phyloP scores from a whole-genome alignment of 2,797 vertebrate genomes.

The Enteromius fasciolatus region DNA sequence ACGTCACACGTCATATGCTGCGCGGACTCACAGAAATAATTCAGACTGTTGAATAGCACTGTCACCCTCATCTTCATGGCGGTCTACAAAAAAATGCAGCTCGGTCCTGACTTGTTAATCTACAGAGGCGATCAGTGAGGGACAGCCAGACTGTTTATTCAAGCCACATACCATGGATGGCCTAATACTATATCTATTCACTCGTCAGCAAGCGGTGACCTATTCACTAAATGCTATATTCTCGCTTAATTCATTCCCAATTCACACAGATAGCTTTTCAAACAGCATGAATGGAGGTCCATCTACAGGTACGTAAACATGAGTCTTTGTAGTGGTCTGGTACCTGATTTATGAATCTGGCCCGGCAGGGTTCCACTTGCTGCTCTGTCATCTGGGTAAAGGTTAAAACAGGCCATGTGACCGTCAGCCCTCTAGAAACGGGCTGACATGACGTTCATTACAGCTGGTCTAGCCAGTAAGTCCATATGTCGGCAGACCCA shows the following conservation, averaged over 20 bases:
- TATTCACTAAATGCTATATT: not conserved
- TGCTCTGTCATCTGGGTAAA: constrained; percentile 41
- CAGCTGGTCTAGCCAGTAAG: constrained; percentile 17
- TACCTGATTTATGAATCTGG: constrained; percentile 48
- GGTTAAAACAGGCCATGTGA: constrained; percentile 40
- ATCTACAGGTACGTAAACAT: not conserved
- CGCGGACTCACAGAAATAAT: constrained; percentile 28
- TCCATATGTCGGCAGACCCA: constrained; percentile 20
- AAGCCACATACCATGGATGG: not conserved
- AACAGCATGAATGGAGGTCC: not conserved
- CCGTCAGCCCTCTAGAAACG: constrained; percentile 39
- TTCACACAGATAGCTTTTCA: not conserved
- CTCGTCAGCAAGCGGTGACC: not conserved
- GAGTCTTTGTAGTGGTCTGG: constrained; percentile 2
- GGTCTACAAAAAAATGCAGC: constrained; percentile 23
- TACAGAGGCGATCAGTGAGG: constrained; percentile 11
- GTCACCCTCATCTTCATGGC: not conserved
- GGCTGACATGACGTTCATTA: constrained; percentile 52
- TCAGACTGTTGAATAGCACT: constrained; percentile 21
- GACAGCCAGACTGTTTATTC: constrained; percentile 36
- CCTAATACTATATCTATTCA: constrained; percentile 24
- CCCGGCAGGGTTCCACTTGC: constrained; percentile 19
- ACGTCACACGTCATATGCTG: constrained; percentile 38
- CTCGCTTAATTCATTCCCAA: not conserved
- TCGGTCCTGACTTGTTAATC: constrained; percentile 23